A percentile compares a stretch with the other conserved stretches of the same genome.
These are phyloP conservation scores for Octonoba sinensis DNA, from an alignment of 2,888 invertebrate genomes.

Conservation along the genomic window DNA sequence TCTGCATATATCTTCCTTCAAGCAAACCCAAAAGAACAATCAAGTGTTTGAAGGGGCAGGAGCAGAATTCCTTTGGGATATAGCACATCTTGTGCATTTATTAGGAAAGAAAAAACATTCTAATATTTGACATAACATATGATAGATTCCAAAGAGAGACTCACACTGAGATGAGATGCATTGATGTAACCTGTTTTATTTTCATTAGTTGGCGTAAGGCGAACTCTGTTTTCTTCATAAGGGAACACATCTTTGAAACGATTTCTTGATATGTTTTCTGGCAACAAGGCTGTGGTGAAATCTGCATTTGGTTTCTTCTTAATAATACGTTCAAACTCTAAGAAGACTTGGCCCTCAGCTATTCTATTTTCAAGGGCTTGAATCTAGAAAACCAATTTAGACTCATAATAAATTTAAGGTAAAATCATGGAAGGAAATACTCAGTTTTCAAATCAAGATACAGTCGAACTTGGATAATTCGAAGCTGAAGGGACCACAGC, in stretches of 20 bases:
- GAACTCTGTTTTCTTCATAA: slow-evolving; percentile 89
- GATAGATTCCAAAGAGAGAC: slow-evolving; percentile 17
- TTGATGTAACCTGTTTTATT: slow-evolving; percentile 93
- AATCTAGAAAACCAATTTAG: slow-evolving; percentile 38
- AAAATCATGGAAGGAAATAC: neutral
- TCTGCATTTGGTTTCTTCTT: slow-evolving; percentile 77
- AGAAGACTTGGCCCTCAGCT: slow-evolving; percentile 77
- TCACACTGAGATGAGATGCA: slow-evolving; percentile 89
- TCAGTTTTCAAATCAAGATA: too few relatives aligned
- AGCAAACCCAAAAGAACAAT: too few relatives aligned
- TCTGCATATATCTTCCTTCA: too few relatives aligned
- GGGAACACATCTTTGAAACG: slow-evolving; percentile 83
- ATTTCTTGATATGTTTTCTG: slow-evolving; percentile 77
- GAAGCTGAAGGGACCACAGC: too few relatives aligned
- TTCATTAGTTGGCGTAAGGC: slow-evolving; percentile 83
- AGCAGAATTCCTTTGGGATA: too few relatives aligned
- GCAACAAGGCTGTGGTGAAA: slow-evolving; percentile 80
- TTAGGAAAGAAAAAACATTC: too few relatives aligned
- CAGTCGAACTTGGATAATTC: too few relatives aligned
- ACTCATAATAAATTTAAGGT: neutral
- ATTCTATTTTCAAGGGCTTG: slow-evolving; percentile 77
- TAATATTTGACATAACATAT: too few relatives aligned
- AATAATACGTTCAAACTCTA: slow-evolving; percentile 88
- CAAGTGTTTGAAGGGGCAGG: too few relatives aligned
- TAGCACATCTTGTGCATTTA: too few relatives aligned